Evolutionary conservation across 2,888 invertebrate species (phyloP).

Genomic region (Tetanocera ferruginea): DNA sequence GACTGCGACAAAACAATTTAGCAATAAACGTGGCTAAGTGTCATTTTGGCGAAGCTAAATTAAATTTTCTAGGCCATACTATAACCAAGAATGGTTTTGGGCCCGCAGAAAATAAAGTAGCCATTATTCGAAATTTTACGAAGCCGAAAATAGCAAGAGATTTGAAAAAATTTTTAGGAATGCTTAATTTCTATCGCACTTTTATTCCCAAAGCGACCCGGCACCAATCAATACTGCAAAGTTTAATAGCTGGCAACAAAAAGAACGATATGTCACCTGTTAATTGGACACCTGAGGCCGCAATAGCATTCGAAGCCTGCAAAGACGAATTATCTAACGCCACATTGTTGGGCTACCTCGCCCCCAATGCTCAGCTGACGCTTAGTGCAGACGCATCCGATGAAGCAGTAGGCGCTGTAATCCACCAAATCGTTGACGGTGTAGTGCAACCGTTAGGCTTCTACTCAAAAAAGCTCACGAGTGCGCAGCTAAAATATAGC

Average conservation of each 20-base stretch:
- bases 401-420: slow-evolving; percentile 33
- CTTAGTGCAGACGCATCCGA: slow-evolving; percentile 18
- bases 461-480: slow-evolving; percentile 37
- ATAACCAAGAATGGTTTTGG: slow-evolving; percentile 41
- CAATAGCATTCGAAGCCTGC: not conserved
- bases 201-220: slow-evolving; percentile 53
- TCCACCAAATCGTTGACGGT: slow-evolving; percentile 18
- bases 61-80: slow-evolving; percentile 37
- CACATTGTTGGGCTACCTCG: slow-evolving; percentile 8
- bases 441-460: slow-evolving; percentile 31
- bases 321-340: slow-evolving; percentile 13
- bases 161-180: slow-evolving; percentile 39
- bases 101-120: slow-evolving; percentile 36
- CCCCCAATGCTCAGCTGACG: slow-evolving; percentile 14
- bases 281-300: slow-evolving; percentile 5
- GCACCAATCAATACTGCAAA: slow-evolving; percentile 10
- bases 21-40: slow-evolving; percentile 33
- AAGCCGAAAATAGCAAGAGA: slow-evolving; percentile 36
- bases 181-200: slow-evolving; percentile 59
- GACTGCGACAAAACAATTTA: slow-evolving; percentile 30
- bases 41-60: not conserved
- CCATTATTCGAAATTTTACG: slow-evolving; percentile 19
- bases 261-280: slow-evolving; percentile 10
- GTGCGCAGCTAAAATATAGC: slow-evolving; percentile 38
- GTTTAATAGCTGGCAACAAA: slow-evolving; percentile 12